Conservation (phyloP, 2,797 vertebrate species). For the Loris lydekkerianus region DNA sequence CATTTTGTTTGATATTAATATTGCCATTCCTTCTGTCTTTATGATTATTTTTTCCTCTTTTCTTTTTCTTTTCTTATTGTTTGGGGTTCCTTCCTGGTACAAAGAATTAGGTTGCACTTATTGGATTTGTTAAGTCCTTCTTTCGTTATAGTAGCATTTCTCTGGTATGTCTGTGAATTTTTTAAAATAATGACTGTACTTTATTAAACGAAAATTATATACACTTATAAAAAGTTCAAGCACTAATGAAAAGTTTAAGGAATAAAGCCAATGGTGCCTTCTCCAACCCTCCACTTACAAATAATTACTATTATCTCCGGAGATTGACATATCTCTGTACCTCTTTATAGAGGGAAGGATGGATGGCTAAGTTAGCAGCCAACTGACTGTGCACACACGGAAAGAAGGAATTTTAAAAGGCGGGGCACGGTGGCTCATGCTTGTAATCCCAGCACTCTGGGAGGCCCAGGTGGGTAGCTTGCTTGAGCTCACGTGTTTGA, state of each 20-base stretch:
- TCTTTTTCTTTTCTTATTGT: no score
- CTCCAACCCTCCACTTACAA: no score
- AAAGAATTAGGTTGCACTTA: no score
- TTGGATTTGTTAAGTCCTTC: background rate
- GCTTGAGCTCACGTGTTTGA: no score
- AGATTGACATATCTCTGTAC: background rate
- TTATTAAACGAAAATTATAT: background rate
- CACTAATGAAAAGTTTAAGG: background rate
- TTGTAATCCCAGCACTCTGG: no score
- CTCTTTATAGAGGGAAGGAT: background rate
- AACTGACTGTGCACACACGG: background rate
- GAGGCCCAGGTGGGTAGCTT: no score
- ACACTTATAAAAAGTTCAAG: background rate
- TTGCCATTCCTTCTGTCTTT: background rate
- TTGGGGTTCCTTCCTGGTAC: no score
- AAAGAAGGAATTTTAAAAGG: background rate
- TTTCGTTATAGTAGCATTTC: background rate
- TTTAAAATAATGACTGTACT: background rate
- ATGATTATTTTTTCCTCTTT: no score
- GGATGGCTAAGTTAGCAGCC: background rate
- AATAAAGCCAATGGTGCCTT: background rate
- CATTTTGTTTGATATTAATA: background rate
- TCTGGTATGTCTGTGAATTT: background rate
- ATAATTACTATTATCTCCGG: background rate
- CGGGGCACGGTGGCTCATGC: no score